Conservation (phyloP, 1,140 invertebrate species). For the Camponotus vicinus region DNA sequence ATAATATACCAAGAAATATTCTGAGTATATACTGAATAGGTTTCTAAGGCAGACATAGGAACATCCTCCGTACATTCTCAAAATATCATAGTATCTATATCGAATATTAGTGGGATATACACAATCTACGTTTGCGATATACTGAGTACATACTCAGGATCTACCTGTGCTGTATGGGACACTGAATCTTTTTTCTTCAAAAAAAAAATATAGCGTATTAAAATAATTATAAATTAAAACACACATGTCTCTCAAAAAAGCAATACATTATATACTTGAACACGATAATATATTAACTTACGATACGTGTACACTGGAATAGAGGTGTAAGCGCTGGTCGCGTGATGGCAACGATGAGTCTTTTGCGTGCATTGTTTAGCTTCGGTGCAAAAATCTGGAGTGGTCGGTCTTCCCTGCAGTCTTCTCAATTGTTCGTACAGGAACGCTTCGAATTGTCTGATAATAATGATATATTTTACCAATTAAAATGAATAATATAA, state of each 20-base stretch:
- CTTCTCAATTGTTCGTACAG: conserved; percentile 95
- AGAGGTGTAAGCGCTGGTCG: conserved; percentile 95
- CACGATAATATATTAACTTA: conserved; percentile 70
- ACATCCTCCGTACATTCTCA: too few relatives aligned
- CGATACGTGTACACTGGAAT: conserved; percentile 88
- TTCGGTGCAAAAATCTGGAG: conserved; percentile 87
- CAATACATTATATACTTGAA: not conserved
- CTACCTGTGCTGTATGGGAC: too few relatives aligned
- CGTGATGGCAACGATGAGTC: conserved; percentile 95
- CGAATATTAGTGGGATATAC: too few relatives aligned
- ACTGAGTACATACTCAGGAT: too few relatives aligned
- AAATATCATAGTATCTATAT: too few relatives aligned
- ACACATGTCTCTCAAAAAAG: not conserved
- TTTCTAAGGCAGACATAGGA: too few relatives aligned
- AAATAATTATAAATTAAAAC: conserved; percentile 15
- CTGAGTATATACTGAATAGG: too few relatives aligned
- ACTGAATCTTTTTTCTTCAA: not conserved
- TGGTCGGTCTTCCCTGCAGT: conserved; percentile 89
- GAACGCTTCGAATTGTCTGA: conserved; percentile 96
- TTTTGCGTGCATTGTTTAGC: conserved; percentile 92
- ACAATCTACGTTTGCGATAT: too few relatives aligned
- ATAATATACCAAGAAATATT: too few relatives aligned
- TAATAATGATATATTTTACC: conserved; percentile 32
- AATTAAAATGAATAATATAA: too few relatives aligned
- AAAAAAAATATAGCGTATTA: not conserved